Conservation (phyloP, 35 echinoderm and acorn worm genomes). For the Diadema setosum region DNA sequence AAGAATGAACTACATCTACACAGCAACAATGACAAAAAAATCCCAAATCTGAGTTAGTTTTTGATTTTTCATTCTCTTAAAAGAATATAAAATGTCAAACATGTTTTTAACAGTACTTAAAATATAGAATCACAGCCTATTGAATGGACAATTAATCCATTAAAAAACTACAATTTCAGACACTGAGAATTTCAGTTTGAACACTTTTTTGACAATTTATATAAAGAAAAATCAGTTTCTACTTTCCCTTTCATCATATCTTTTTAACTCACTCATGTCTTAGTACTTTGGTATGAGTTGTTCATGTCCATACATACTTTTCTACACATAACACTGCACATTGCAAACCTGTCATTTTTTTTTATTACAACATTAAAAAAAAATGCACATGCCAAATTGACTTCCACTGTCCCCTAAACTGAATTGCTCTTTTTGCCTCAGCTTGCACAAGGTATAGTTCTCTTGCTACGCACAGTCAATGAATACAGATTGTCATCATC, state of each 20-base stretch:
- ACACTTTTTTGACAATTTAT: not conserved
- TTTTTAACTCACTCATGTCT: not conserved
- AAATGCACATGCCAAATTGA: not conserved
- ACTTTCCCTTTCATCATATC: not conserved
- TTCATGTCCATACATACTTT: not conserved
- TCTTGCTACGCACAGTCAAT: too few relatives aligned
- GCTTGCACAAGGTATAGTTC: too few relatives aligned
- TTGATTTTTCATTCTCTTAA: not conserved
- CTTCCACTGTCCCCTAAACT: too few relatives aligned
- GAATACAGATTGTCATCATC: too few relatives aligned
- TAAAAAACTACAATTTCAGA: not conserved
- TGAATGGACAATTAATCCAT: not conserved
- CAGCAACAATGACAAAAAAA: not conserved
- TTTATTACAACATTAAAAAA: not conserved
- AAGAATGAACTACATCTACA: not conserved
- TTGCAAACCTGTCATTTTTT: not conserved
- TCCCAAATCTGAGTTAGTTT: not conserved
- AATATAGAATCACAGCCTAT: conserved; percentile 21
- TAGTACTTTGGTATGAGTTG: conserved; percentile 22
- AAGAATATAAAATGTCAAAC: conserved; percentile 1
- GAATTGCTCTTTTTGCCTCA: too few relatives aligned
- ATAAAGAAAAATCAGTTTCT: not conserved
- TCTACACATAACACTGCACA: not conserved
- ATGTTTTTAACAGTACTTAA: conserved; percentile 26
- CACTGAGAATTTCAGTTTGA: conserved; percentile 32